Evolutionary conservation across 1,140 invertebrate genomes (phyloP), one percentile per base, ranked within the genome.

Genomic region (Hestina assimilis): DNA sequence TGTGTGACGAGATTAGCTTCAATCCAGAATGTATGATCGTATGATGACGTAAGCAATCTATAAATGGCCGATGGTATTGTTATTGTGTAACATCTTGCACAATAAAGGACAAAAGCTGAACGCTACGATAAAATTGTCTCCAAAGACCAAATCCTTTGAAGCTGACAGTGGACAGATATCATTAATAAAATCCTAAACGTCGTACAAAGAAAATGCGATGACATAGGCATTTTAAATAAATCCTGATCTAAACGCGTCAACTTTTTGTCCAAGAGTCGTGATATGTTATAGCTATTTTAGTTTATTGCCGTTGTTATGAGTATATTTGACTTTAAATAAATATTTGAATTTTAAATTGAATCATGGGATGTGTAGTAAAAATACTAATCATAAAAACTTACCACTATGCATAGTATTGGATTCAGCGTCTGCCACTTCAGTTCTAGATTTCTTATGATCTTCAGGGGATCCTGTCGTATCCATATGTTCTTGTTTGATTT

Each of bases 391-490:
- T 38, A 33, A 20, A 42, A 43, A 91, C 94, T 95, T 89, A 96
- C 95, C 95, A 85, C 94, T 95, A 87, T 96, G 94, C 78, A 95
- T 94, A 52, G 95, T 96, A 79, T 96, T 97, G 21, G 95, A 95
- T 83, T 96, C 95, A 28, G 95, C 95, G 79, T 97, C 95, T 33
- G 93, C 94, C 9, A 95, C 92, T 82, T 95, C 94, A 24, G 93
- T 95, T 79, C 94, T 92, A 19, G 91, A 92, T 70, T 94, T 94
- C 83, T 95, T 95, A 51, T 89, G 85, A 54, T 92, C 91, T 53
- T 91, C 90, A 29, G 90, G 89, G 9, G 90, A 91, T 0, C 87
- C 89, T 47, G 91, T 91, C 1, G 91, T 92, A 26, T 92, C 91
- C 84, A 91, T 83, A 77, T 91, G 72, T 62, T 93, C 93, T 72